Evolutionary conservation across 1,140 invertebrate genomes (phyloP), one percentile per base, ranked within the genome.

Genomic region (Sycophaga agraensis): DNA sequence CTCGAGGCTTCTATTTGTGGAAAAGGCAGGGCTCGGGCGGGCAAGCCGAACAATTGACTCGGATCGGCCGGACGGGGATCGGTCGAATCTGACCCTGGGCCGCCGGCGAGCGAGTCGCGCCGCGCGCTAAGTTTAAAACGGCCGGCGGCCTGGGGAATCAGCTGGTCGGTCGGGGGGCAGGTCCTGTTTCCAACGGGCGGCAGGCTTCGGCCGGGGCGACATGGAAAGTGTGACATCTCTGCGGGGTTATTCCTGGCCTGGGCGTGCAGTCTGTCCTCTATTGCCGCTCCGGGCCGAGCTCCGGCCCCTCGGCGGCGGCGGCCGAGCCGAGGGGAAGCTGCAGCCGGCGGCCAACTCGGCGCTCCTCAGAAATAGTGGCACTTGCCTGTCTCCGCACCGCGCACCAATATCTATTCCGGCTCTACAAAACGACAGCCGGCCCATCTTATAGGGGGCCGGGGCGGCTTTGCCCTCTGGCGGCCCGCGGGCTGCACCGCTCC

Each of bases 331-430:
- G 43, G 28, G 49, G 31, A 37, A 2, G 37, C 12, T 53, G 62
- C 48, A 48, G 59, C 31, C n/a, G n/a, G n/a, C n/a, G n/a, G n/a
- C n/a, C n/a, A 59, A 53, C 46, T 60, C 48, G 46, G 48, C 48
- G 71, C 71, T 72, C 78, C 74, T 81, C 80, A 82, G 75, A 82
- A 82, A 82, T 82, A 82, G 78, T 81, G 77, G 73, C 75, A 77
- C 73, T 77, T 78, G 67, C 74, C 75, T 76, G 70, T 76, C 73
- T 75, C 71, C 69, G 66, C 72, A 71, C 72, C 74, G 74, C 70
- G 21, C 35, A 12, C 68, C 75, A 68, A 80, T 80, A 81, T 81
- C 78, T 80, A 82, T 82, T 82, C 78, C 76, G 72, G 79, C 78
- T 58, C 73, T 76, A 73, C 76, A 77, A 80, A 80, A 81, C 76